Conservation (phyloP, 1,140 invertebrate species). For the Oryzaephilus surinamensis region DNA sequence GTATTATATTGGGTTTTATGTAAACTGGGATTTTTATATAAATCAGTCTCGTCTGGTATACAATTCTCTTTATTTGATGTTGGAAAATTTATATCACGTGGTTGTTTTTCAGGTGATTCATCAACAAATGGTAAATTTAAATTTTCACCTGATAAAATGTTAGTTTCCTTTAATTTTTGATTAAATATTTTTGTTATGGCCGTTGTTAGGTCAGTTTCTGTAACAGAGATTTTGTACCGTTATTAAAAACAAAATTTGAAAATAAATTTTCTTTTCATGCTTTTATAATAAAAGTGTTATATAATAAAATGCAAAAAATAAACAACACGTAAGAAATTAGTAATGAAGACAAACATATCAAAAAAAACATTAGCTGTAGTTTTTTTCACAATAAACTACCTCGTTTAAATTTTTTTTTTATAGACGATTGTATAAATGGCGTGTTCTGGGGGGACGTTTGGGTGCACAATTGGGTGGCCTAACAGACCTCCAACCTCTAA, state of each 20-base stretch:
- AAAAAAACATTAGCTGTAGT: not conserved
- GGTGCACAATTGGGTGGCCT: constrained; percentile 29
- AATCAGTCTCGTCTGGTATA: constrained; percentile 24
- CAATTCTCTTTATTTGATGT: constrained; percentile 30
- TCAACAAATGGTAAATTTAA: constrained; percentile 38
- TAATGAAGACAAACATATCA: not conserved
- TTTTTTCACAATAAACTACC: not conserved
- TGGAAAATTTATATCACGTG: constrained; percentile 10
- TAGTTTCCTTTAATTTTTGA: constrained; percentile 48
- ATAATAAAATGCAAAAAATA: not conserved
- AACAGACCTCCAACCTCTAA: constrained; percentile 33
- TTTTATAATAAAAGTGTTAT: not conserved
- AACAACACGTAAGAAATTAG: not conserved
- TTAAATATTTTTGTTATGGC: constrained; percentile 66
- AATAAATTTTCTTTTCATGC: too few relatives aligned
- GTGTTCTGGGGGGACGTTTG: constrained; percentile 32
- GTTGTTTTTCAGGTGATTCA: constrained; percentile 39
- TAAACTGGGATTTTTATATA: constrained; percentile 35
- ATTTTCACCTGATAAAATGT: not conserved
- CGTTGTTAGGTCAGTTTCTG: constrained; percentile 54
- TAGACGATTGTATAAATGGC: constrained; percentile 25
- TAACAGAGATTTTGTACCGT: too few relatives aligned
- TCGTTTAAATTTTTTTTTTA: too few relatives aligned
- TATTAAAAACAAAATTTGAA: too few relatives aligned
- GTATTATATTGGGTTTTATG: constrained; percentile 29